Evolutionary conservation across 2,113 vertebrate species (phyloP).

Genomic region (Progne subis): DNA sequence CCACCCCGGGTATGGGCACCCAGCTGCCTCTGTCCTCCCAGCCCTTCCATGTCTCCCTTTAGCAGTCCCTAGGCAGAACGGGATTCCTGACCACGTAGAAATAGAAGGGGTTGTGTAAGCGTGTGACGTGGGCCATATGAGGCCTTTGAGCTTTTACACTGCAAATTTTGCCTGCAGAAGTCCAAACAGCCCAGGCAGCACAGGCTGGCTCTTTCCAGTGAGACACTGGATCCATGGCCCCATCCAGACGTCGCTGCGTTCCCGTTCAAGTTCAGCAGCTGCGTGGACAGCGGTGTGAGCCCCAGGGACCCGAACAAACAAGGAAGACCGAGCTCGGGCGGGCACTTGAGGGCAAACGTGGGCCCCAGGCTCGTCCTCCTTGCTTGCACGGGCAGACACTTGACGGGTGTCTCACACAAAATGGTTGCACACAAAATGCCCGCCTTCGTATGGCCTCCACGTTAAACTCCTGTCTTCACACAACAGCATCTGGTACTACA

Average conservation of each 20-base stretch:
- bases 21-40: background rate
- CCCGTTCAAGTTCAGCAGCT: background rate
- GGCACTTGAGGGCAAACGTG: rapidly evolving
- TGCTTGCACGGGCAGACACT: background rate
- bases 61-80: background rate
- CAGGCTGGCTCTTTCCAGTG: background rate
- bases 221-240: rapidly evolving
- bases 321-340: too few species aligned
- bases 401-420: background rate
- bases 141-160: background rate
- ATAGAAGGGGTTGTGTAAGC: background rate
- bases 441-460: rapidly evolving
- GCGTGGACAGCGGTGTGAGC: rapidly evolving
- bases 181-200: background rate
- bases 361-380: rapidly evolving
- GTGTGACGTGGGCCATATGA: rapidly evolving
- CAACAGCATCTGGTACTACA: rapidly evolving
- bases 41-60: rapidly evolving
- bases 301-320: rapidly evolving
- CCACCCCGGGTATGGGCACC: rapidly evolving
- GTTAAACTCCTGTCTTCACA: background rate
- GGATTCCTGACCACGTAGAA: rapidly evolving
- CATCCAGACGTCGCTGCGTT: rapidly evolving
- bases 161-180: background rate
- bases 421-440: background rate